Evolutionary conservation across 2,113 vertebrate genomes (phyloP).

Genomic region (Strix uralensis): DNA sequence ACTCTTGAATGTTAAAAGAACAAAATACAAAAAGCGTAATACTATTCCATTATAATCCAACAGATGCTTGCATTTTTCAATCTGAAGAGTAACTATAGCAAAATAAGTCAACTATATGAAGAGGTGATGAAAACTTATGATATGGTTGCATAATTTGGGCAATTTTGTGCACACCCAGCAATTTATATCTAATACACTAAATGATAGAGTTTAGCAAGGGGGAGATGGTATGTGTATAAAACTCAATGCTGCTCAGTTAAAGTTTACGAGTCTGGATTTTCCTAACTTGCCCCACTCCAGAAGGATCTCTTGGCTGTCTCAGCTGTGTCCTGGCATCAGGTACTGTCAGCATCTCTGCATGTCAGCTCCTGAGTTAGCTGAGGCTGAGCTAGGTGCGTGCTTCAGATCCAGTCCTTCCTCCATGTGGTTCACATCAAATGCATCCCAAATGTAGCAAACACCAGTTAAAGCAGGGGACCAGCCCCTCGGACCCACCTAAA

Average conservation of each 20-base stretch:
- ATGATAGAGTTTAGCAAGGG: neutral
- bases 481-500: no score
- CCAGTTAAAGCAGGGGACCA: neutral
- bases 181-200: neutral
- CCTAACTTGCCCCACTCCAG: neutral
- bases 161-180: neutral
- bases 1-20: neutral
- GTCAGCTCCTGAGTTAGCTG: neutral
- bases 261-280: neutral
- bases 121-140: neutral
- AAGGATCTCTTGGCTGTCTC: neutral
- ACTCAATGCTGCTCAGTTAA: neutral
- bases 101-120: neutral
- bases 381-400: neutral
- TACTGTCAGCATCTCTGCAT: neutral
- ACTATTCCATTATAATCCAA: neutral
- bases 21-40: neutral
- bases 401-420: neutral
- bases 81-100: neutral
- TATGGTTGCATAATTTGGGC: neutral
- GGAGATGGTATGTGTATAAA: neutral
- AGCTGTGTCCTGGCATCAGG: neutral
- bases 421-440: fast-evolving
- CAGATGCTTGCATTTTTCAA: neutral
- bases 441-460: neutral